Evolutionary conservation across 2,113 vertebrate genomes (phyloP).

Genomic region (Numida meleagris): DNA sequence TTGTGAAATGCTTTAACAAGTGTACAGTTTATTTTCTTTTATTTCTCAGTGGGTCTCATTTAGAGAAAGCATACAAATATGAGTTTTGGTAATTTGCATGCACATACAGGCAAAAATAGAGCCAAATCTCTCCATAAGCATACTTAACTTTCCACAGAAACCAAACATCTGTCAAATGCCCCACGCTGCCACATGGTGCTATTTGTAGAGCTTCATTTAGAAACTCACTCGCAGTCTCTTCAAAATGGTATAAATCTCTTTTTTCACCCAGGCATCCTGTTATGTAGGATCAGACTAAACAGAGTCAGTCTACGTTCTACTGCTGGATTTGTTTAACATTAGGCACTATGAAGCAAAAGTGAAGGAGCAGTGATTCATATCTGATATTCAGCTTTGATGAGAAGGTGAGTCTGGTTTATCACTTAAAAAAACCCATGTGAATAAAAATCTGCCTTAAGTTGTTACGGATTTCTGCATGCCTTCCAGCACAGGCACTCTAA

Average conservation of each 20-base stretch:
- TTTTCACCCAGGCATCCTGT: background rate
- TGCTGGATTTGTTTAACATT: background rate
- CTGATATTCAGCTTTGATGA: background rate
- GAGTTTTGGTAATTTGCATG: background rate
- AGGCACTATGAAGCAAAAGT: background rate
- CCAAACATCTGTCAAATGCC: conserved; percentile 40
- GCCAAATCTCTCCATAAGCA: background rate
- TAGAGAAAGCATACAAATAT: background rate
- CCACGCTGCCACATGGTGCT: background rate
- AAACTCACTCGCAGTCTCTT: conserved; percentile 25
- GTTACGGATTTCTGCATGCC: background rate
- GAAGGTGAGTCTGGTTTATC: background rate
- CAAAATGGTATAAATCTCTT: conserved; percentile 10
- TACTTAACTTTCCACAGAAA: conserved; percentile 50
- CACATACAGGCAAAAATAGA: background rate
- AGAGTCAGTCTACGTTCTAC: conserved; percentile 18
- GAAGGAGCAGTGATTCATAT: background rate
- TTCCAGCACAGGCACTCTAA: background rate
- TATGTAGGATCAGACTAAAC: conserved; percentile 36
- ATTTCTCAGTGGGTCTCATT: background rate
- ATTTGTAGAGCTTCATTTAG: conserved; percentile 14
- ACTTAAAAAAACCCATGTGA: background rate
- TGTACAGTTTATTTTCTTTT: conserved; percentile 33
- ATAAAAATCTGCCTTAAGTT: background rate
- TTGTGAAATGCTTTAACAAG: conserved; percentile 51